Evolutionary conservation across 1,140 invertebrate species (phyloP), one percentile per base, ranked within the genome.

Genomic region (Eumeta japonica): DNA sequence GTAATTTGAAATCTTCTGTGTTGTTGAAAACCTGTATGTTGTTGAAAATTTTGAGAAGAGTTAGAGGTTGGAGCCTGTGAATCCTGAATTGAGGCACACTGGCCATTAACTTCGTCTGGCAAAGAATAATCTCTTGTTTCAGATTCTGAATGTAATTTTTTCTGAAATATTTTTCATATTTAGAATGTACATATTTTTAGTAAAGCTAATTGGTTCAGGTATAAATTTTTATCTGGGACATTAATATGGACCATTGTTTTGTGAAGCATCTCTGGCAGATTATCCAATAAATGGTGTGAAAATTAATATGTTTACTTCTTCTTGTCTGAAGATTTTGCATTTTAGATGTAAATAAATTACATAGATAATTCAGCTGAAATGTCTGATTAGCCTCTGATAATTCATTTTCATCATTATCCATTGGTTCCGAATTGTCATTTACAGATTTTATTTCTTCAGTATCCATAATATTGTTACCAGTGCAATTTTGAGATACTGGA

Each of bases 141-240:
- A 7, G 28, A 31, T 17, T 48, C 52, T 11, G 14, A 18, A 3
- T 24, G 12, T 18, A 30, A n/a, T 18, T 1, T 50, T 63, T 28
- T 31, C 32, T 17, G 39, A 47, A 11, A 70, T 36, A 35, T 52
- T 60, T 20, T 60, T 32, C 16, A 76, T 15, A 48, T 75, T 64
- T 1, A 77, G 38, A 10, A 45, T 38, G 51, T 72, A 76, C 12
- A 20, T 43, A 14, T 39, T 41, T 43, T 60, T 65, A 16, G 41
- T 54, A 12, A 65, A 49, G 20, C 41, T 45, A 28, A 75, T 57
- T 35, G 52, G 55, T 12, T 46, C 39, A 16, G 73, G 71, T 37
- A 74, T 39, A 39, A 48, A 56, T 14, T 48, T 30, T 33, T 56
- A 16, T 63, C 46, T 9, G 70, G 65, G 0, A 48, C 54, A 35